Evolutionary conservation across 2,888 invertebrate genomes (phyloP).

Genomic region (Lasiommata megera): DNA sequence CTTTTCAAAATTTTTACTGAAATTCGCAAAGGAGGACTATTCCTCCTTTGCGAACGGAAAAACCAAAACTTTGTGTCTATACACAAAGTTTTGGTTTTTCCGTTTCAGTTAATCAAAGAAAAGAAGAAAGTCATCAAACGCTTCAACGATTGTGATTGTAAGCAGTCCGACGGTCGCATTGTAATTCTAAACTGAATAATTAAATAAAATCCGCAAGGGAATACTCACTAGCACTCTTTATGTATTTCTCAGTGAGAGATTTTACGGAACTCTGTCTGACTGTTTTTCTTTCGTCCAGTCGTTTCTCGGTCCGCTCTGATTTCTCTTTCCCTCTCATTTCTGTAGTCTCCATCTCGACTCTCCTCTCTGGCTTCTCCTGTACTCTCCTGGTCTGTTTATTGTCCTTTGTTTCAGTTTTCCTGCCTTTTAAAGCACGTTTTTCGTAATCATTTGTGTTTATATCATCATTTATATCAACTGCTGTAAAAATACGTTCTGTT

Average conservation of each 20-base stretch:
- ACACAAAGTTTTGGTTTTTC: too few species aligned
- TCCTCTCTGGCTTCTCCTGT: conserved; percentile 41
- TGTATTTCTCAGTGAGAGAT: conserved; percentile 89
- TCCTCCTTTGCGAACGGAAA: too few species aligned
- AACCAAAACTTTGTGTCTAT: too few species aligned
- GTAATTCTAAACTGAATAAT: too few species aligned
- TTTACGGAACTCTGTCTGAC: conserved; percentile 87
- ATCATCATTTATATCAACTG: conserved; percentile 13
- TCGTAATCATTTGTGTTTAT: conserved; percentile 12
- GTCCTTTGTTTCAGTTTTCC: conserved; percentile 13
- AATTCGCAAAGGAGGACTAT: too few species aligned
- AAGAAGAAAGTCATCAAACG: too few species aligned
- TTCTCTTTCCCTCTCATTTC: conserved; percentile 41
- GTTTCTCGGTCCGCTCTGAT: conserved; percentile 44
- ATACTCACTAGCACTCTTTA: conserved; percentile 83
- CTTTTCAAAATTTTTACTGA: too few species aligned
- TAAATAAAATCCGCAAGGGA: too few species aligned
- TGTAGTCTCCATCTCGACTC: conserved; percentile 40
- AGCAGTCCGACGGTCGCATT: too few species aligned
- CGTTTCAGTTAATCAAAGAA: too few species aligned
- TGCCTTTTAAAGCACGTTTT: conserved; percentile 5
- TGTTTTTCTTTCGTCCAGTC: conserved; percentile 60
- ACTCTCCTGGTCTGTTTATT: conserved; percentile 25
- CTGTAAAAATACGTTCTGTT: conserved; percentile 17
- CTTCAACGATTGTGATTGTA: too few species aligned